Evolutionary conservation across 2,888 invertebrate genomes (phyloP).

Genomic region (Lasioglossum calceatum): DNA sequence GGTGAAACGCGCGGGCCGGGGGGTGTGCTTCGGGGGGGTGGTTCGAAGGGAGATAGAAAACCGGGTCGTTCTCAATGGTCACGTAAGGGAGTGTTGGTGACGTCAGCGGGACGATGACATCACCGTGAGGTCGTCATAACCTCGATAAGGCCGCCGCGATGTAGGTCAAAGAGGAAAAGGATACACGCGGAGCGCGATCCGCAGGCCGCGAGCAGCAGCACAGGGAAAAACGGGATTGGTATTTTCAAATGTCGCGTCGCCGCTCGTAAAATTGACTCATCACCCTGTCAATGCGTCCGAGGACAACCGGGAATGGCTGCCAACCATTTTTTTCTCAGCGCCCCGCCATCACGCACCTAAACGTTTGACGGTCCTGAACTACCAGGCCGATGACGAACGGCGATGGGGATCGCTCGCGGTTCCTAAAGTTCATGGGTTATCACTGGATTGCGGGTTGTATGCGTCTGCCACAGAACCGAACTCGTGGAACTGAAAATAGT

Average conservation of each 20-base stretch:
- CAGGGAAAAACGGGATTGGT: background rate
- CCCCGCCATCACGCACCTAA: background rate
- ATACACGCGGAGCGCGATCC: conserved; percentile 20
- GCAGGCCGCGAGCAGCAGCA: background rate
- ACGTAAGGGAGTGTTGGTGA: conserved; percentile 75
- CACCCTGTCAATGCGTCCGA: conserved; percentile 6
- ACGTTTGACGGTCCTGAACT: background rate
- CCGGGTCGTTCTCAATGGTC: conserved; percentile 77
- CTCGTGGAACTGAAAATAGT: background rate
- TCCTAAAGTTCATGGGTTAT: background rate
- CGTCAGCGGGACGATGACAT: conserved; percentile 78
- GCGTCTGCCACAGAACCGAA: background rate
- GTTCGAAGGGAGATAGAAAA: conserved; percentile 68
- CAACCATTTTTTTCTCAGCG: background rate
- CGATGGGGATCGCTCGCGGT: background rate
- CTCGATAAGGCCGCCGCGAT: conserved; percentile 51
- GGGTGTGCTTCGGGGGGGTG: conserved; percentile 29
- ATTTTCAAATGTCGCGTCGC: conserved; percentile 50
- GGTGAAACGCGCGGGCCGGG: conserved; percentile 30
- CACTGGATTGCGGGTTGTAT: background rate
- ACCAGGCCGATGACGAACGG: background rate
- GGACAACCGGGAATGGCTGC: conserved; percentile 15
- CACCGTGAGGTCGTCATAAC: conserved; percentile 74
- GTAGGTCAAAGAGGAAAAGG: conserved; percentile 46
- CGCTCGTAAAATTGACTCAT: conserved; percentile 47